A percentile compares a stretch with the other conserved stretches of the same genome.
phyloP scores from a whole-genome alignment of 2,888 invertebrate genomes.

The Eupeodes latifasciatus region DNA sequence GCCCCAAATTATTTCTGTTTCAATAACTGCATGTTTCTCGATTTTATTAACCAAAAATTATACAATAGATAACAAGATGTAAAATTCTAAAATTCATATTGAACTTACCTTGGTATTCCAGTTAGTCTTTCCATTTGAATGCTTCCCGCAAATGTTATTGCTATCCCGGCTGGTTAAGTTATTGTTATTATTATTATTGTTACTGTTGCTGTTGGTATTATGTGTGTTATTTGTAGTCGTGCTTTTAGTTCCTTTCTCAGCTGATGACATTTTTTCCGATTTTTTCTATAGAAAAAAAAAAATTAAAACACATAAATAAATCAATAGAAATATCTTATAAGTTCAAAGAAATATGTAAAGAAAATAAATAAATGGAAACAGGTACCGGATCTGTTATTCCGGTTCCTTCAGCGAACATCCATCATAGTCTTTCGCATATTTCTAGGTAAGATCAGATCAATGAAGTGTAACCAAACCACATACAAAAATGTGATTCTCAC shows the following conservation, averaged over 20 bases:
- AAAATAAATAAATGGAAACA: constrained; percentile 16
- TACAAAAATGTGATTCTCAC: constrained; percentile 60
- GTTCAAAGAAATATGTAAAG: neutral
- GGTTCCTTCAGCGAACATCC: constrained; percentile 17
- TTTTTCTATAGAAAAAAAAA: constrained; percentile 63
- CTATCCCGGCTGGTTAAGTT: constrained; percentile 79
- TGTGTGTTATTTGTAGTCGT: constrained; percentile 78
- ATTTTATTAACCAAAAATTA: neutral
- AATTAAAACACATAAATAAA: constrained; percentile 18
- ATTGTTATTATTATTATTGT: constrained; percentile 77
- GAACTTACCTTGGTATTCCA: constrained; percentile 81
- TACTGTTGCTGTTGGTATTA: constrained; percentile 74
- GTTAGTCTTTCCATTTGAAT: constrained; percentile 82
- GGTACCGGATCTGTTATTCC: constrained; percentile 2
- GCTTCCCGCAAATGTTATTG: constrained; percentile 80
- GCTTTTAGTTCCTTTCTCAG: constrained; percentile 79
- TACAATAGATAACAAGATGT: neutral
- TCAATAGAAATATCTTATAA: neutral
- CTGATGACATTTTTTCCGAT: constrained; percentile 76
- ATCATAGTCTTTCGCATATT: too few species aligned
- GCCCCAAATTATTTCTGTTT: too few species aligned
- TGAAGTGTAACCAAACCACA: constrained; percentile 45
- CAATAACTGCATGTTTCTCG: too few species aligned
- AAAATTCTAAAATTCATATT: constrained; percentile 17
- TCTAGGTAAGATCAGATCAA: constrained; percentile 30